Percentiles rank a stretch among this genome's conserved stretches.
Evolutionary conservation across 1,140 invertebrate species (phyloP).

Genomic region (Aphelinus atriplicis): DNA sequence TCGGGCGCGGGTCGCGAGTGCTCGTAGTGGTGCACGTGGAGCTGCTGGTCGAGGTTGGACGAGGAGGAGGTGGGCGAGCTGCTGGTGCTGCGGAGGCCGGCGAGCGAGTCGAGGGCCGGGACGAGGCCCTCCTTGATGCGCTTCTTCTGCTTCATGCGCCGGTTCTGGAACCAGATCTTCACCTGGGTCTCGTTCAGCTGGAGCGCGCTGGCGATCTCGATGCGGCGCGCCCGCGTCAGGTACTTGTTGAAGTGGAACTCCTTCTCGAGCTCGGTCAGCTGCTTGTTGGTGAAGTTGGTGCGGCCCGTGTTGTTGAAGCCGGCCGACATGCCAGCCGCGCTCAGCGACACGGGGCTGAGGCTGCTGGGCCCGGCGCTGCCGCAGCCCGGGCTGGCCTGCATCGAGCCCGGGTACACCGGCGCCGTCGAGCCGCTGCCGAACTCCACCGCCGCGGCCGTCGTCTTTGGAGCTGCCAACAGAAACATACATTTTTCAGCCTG

Average conservation of each 20-base stretch:
- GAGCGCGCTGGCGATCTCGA: constrained; percentile 96
- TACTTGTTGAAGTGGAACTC: constrained; percentile 99
- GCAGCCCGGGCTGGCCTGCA: constrained; percentile 42
- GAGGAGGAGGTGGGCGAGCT: constrained; percentile 63
- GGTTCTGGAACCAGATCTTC: constrained; percentile 87
- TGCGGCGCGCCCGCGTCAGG: constrained; percentile 92
- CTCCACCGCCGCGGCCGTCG: constrained; percentile 63
- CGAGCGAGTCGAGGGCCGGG: constrained; percentile 67
- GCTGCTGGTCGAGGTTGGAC: constrained; percentile 3
- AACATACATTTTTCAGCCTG: background rate
- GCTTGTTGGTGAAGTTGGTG: constrained; percentile 99
- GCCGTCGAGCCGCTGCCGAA: constrained; percentile 46
- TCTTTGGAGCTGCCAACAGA: constrained; percentile 74
- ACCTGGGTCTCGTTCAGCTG: constrained; percentile 96
- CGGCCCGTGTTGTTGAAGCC: constrained; percentile 85
- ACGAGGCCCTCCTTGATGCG: constrained; percentile 90
- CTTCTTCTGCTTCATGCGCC: constrained; percentile 94
- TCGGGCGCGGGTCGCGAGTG: constrained; percentile 57
- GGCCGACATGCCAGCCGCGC: constrained; percentile 33
- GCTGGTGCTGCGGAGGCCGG: constrained; percentile 58
- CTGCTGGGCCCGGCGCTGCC: constrained; percentile 43
- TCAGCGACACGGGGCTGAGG: constrained; percentile 27
- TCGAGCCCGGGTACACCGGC: constrained; percentile 46
- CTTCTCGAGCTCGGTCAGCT: constrained; percentile 98
- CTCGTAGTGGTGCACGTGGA: constrained; percentile 14